Conservation (phyloP, 2,888 invertebrate genomes). For the Palloptera scutellata region DNA sequence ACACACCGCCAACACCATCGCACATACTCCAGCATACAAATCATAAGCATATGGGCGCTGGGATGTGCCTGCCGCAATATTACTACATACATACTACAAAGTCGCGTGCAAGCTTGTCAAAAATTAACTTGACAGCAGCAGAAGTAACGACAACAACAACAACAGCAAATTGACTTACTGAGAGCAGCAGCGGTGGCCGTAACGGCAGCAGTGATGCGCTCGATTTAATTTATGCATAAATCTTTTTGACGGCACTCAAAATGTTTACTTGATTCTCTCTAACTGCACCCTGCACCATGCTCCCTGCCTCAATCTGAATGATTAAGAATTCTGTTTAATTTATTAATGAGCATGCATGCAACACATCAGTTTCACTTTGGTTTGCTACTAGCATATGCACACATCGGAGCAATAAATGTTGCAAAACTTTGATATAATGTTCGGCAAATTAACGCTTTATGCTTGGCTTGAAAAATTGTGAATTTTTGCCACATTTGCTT, state of each 20-base stretch:
- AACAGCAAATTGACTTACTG: neutral
- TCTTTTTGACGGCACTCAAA: conserved; percentile 43
- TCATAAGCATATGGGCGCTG: neutral
- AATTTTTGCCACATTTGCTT: conserved; percentile 33
- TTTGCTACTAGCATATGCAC: too few species aligned
- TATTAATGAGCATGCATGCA: conserved; percentile 54
- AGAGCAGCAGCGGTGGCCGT: conserved; percentile 4
- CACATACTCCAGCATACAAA: neutral
- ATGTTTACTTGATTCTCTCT: conserved; percentile 23
- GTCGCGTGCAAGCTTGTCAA: conserved; percentile 47
- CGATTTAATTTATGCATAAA: conserved; percentile 46
- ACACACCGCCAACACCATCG: too few species aligned
- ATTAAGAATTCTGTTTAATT: conserved; percentile 50
- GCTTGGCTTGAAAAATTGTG: conserved; percentile 32
- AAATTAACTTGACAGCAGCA: conserved; percentile 44
- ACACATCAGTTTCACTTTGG: neutral
- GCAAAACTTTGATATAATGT: conserved; percentile 33
- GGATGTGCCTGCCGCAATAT: conserved; percentile 9
- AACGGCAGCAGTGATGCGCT: conserved; percentile 38
- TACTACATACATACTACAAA: conserved; percentile 12
- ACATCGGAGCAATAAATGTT: conserved; percentile 29
- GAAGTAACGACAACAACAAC: conserved; percentile 25
- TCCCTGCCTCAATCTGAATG: conserved; percentile 21
- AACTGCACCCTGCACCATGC: neutral
- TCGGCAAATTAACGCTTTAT: conserved; percentile 56